Evolutionary conservation across 2,113 vertebrate genomes (phyloP).

Genomic region (Fregata magnificens): DNA sequence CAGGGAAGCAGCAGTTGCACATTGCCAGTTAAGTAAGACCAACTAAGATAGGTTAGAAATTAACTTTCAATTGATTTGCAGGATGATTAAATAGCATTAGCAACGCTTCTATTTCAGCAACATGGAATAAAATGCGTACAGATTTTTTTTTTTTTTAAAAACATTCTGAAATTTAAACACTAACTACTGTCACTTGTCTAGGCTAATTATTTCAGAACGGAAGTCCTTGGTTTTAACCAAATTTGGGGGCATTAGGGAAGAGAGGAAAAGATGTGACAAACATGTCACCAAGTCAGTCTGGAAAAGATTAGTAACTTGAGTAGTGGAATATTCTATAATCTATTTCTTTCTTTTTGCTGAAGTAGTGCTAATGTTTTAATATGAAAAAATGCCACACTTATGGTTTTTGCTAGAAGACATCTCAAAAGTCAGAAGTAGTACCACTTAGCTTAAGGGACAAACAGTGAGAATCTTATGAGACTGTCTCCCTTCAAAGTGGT

Average conservation of each 20-base stretch:
- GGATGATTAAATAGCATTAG: neutral
- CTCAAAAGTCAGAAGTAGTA: neutral
- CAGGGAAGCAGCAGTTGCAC: neutral
- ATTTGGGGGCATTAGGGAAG: neutral
- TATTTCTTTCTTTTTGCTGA: neutral
- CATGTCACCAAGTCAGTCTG: neutral
- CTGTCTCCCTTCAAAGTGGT: neutral
- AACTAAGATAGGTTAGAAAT: neutral
- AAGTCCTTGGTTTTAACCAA: neutral
- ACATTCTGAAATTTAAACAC: neutral
- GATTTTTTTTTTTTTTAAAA: neutral
- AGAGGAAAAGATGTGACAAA: neutral
- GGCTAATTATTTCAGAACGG: neutral
- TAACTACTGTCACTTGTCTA: neutral
- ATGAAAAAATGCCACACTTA: neutral
- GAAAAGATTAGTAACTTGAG: neutral
- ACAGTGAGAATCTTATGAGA: neutral
- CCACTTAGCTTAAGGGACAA: neutral
- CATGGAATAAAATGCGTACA: neutral
- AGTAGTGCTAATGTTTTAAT: neutral
- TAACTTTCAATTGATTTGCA: neutral
- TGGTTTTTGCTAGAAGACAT: neutral
- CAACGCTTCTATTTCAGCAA: neutral
- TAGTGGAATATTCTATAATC: neutral
- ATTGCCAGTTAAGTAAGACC: neutral